These are phyloP conservation scores for Sebastiscus albofasciatus DNA, from an alignment of 2,797 vertebrate genomes.

Conservation along the genomic window DNA sequence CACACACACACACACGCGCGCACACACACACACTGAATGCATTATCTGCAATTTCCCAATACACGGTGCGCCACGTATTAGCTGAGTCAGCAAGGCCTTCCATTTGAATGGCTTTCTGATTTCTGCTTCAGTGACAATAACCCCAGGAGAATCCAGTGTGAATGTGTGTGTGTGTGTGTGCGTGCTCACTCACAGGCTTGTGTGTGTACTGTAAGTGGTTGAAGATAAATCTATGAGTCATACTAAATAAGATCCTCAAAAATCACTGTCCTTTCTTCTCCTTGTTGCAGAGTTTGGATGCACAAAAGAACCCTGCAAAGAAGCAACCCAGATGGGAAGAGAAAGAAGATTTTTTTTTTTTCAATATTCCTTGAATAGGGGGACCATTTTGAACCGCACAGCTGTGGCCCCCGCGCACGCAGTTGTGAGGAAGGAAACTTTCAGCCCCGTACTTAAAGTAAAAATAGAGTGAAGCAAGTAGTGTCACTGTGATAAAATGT, in stretches of 20 bases:
- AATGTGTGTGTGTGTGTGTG: not conserved
- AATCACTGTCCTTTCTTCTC: slow-evolving; percentile 31
- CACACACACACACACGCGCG: slow-evolving; percentile 4
- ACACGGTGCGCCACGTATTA: slow-evolving; percentile 2
- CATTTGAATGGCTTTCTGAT: slow-evolving; percentile 65
- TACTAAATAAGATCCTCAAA: slow-evolving; percentile 38
- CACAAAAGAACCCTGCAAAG: slow-evolving; percentile 22
- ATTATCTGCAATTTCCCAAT: slow-evolving; percentile 55
- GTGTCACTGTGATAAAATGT: slow-evolving; percentile 18
- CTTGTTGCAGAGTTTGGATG: slow-evolving; percentile 28
- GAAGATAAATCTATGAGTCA: slow-evolving; percentile 45
- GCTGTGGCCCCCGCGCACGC: not conserved
- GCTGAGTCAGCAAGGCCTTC: slow-evolving; percentile 59
- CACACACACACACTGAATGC: slow-evolving; percentile 6
- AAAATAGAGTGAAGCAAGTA: not conserved
- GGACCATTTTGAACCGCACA: slow-evolving; percentile 1
- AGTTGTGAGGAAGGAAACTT: slow-evolving; percentile 16
- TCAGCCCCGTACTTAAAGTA: not conserved
- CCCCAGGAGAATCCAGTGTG: slow-evolving; percentile 22
- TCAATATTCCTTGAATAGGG: not conserved
- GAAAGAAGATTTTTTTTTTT: not conserved
- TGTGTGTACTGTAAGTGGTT: slow-evolving; percentile 24
- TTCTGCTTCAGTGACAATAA: slow-evolving; percentile 52
- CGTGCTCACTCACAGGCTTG: not conserved
- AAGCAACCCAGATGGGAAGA: not conserved